Conservation (phyloP, 1,140 invertebrate species). For the Subanguina moxae region DNA sequence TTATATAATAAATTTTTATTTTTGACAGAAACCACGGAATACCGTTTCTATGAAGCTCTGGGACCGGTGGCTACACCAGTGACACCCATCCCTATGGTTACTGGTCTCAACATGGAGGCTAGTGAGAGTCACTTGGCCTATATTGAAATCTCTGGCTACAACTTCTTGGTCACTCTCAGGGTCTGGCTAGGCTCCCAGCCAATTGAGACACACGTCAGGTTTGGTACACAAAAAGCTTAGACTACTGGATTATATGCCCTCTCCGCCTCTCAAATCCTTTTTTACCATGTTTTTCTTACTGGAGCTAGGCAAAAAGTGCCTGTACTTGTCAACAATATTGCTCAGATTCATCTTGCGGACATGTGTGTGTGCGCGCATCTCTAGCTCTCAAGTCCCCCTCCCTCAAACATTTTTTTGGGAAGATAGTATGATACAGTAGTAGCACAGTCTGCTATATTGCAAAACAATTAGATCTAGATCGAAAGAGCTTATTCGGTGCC, state of each 20-base stretch:
- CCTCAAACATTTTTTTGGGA: no score
- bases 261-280: no score
- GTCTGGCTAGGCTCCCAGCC: constrained; percentile 99
- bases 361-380: no score
- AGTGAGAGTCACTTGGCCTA: constrained; percentile 68
- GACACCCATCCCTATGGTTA: constrained; percentile 86
- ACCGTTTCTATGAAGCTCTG: constrained; percentile 98
- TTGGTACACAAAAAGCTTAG: neutral
- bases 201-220: constrained; percentile 90
- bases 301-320: no score
- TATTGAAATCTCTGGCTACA: constrained; percentile 88
- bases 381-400: no score
- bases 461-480: constrained; percentile 79
- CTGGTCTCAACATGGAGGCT: constrained; percentile 64
- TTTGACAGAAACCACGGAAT: constrained; percentile 98
- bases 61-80: constrained; percentile 78
- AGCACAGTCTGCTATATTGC: no score
- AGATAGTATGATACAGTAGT: no score
- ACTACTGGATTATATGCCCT: no score
- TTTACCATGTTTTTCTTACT: no score
- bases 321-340: no score
- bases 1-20: no score
- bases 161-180: constrained; percentile 86
- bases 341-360: no score
- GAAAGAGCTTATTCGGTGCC: constrained; percentile 84